A percentile compares a stretch with the other conserved stretches of the same genome.
Evolutionary conservation across 1,140 invertebrate genomes (phyloP).

Genomic region (Drosophila pandora): DNA sequence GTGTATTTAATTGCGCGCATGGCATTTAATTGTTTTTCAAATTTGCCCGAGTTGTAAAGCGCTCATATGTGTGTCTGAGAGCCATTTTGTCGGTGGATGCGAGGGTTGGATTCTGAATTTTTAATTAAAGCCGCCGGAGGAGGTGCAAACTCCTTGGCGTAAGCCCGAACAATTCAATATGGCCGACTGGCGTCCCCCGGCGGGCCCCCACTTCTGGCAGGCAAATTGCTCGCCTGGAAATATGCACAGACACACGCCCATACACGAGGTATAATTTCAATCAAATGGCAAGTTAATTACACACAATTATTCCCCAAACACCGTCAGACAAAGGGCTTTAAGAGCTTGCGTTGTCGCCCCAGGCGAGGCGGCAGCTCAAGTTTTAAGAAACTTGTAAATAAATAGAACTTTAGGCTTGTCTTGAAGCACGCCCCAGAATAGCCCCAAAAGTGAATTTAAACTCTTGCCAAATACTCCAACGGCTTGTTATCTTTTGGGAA

Average conservation of each 20-base stretch:
- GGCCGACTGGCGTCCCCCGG: constrained; percentile 47
- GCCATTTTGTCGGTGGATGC: constrained; percentile 60
- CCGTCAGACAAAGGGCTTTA: constrained; percentile 25
- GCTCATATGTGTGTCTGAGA: constrained; percentile 45
- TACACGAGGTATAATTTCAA: constrained; percentile 68
- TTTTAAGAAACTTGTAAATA: constrained; percentile 2
- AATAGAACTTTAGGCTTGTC: neutral
- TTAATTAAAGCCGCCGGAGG: constrained; percentile 74
- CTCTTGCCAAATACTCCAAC: neutral
- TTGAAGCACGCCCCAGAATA: too few relatives aligned
- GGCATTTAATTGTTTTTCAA: constrained; percentile 83
- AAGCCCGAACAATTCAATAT: constrained; percentile 63
- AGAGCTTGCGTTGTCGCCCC: neutral
- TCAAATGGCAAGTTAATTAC: constrained; percentile 74
- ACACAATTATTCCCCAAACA: constrained; percentile 68
- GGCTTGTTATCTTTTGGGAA: neutral
- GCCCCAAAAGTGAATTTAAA: too few relatives aligned
- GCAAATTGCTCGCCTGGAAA: constrained; percentile 68
- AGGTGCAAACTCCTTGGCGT: constrained; percentile 58
- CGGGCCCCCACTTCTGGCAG: constrained; percentile 44
- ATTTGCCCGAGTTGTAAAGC: constrained; percentile 79
- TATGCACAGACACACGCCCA: constrained; percentile 15
- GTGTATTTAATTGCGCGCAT: constrained; percentile 82
- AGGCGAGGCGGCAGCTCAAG: constrained; percentile 5
- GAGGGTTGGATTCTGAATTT: constrained; percentile 69